Evolutionary conservation across 2,113 vertebrate species (phyloP).

Genomic region (Cyanoramphus novaezelandiae): DNA sequence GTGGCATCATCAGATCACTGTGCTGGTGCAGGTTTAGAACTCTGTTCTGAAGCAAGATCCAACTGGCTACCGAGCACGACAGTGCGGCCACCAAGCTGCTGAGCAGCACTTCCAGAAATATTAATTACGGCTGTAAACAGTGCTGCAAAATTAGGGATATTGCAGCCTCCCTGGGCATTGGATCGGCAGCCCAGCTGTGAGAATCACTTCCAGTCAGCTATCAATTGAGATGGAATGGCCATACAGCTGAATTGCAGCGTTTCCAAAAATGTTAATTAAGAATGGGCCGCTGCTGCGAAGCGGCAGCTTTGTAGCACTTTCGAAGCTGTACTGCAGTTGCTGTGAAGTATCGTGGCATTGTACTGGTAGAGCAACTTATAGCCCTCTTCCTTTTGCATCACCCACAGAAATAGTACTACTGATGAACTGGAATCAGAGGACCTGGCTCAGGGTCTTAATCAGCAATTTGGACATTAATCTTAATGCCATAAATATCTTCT

Average conservation of each 20-base stretch:
- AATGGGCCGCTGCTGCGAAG: constrained; percentile 23
- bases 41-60: background rate
- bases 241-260: constrained; percentile 68
- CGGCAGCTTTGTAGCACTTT: constrained; percentile 62
- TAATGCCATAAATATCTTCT: background rate
- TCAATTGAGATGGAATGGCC: constrained; percentile 70
- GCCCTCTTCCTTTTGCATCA: background rate
- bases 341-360: background rate
- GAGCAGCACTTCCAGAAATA: constrained; percentile 64
- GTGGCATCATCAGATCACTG: background rate
- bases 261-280: constrained; percentile 75
- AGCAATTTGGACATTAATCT: background rate
- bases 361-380: background rate
- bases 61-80: background rate
- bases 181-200: constrained; percentile 74
- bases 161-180: constrained; percentile 65
- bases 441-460: background rate
- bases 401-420: background rate
- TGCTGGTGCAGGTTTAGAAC: background rate
- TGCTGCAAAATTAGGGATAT: constrained; percentile 41
- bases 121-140: constrained; percentile 68
- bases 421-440: background rate
- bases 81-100: background rate
- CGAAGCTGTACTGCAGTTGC: background rate
- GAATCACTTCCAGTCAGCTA: constrained; percentile 69